These are phyloP conservation scores for Monoplex corrugatus DNA, from an alignment of 2,888 invertebrate genomes.

Conservation along the genomic window DNA sequence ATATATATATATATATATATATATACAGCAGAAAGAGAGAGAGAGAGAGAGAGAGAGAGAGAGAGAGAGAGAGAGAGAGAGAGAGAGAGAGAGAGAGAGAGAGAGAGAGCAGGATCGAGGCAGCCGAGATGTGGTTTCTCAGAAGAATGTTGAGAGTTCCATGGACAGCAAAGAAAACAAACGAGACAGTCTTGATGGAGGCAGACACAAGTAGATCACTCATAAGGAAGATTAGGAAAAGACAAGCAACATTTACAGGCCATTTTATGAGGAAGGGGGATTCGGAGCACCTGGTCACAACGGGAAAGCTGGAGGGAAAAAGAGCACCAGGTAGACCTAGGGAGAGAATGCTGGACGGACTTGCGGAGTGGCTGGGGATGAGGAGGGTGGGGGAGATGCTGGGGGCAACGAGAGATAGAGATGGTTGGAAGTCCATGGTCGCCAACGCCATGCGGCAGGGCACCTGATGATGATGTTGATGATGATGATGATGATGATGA, in stretches of 20 bases:
- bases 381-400: neutral
- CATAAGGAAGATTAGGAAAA: too few relatives aligned
- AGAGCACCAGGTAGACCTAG: too few relatives aligned
- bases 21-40: neutral
- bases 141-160: neutral
- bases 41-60: constrained; percentile 23
- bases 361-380: neutral
- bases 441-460: too few relatives aligned
- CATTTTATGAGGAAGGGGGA: neutral
- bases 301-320: neutral
- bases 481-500: too few relatives aligned
- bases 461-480: too few relatives aligned
- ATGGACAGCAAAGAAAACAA: too few relatives aligned
- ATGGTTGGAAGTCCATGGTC: too few relatives aligned
- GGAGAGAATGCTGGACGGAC: neutral
- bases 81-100: constrained; percentile 11
- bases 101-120: neutral
- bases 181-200: too few relatives aligned
- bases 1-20: neutral
- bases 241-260: neutral
- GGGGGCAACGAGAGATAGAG: neutral
- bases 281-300: neutral
- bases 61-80: constrained; percentile 1
- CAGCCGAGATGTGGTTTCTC: too few relatives aligned
- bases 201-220: too few relatives aligned